phyloP scores from a whole-genome alignment of 2,797 vertebrate genomes.

The Notamacropus eugenii region DNA sequence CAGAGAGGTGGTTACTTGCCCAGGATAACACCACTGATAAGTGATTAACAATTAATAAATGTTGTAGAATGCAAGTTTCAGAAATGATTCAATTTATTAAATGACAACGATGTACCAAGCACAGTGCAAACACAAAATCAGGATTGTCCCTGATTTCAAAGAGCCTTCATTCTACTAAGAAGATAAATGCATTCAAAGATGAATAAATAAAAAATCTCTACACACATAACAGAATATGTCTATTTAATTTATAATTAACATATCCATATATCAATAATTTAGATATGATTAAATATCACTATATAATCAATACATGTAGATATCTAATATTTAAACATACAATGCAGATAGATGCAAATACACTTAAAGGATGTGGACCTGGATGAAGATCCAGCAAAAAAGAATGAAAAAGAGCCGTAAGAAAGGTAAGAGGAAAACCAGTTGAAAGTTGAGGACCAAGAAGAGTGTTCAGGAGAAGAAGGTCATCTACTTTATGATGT shows the following conservation, averaged over 20 bases:
- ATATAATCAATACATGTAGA: too few species aligned
- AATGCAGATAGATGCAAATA: too few species aligned
- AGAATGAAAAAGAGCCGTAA: neutral
- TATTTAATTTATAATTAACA: neutral
- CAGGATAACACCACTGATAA: neutral
- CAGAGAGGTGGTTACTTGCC: neutral
- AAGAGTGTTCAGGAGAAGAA: conserved; percentile 5
- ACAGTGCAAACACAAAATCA: neutral
- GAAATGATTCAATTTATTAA: neutral
- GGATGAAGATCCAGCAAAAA: neutral
- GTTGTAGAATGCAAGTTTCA: neutral
- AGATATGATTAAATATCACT: too few species aligned
- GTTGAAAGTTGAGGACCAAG: neutral
- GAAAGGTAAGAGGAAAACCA: neutral
- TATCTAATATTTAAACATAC: too few species aligned
- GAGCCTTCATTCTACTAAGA: neutral
- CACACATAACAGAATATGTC: neutral
- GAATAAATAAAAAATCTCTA: neutral
- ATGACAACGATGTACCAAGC: neutral
- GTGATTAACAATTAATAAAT: neutral
- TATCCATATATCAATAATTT: neutral
- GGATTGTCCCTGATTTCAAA: neutral
- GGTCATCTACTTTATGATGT: neutral
- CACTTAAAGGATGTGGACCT: neutral
- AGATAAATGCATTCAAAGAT: neutral